phyloP scores from a whole-genome alignment of 2,888 invertebrate genomes.

The Xestia xanthographa region DNA sequence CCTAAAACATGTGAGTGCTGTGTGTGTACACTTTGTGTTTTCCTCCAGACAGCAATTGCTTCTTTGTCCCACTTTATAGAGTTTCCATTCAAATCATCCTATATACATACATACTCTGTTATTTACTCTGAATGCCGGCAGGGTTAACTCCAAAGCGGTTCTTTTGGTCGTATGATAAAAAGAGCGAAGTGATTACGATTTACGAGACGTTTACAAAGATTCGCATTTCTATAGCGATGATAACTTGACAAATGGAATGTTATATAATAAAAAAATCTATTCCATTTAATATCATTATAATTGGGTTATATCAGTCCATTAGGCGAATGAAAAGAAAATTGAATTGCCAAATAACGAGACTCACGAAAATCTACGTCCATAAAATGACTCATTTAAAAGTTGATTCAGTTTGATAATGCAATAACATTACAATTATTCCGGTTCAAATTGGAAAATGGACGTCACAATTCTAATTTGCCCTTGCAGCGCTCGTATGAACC shows the following conservation, averaged over 20 bases:
- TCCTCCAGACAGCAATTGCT: conserved; percentile 42
- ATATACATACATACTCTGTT: conserved; percentile 42
- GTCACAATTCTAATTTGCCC: conserved; percentile 53
- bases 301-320: conserved; percentile 77
- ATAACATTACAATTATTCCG: conserved; percentile 52
- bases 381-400: conserved; percentile 26
- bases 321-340: conserved; percentile 74
- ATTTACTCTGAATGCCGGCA: conserved; percentile 42
- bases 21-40: conserved; percentile 43
- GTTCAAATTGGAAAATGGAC: conserved; percentile 38
- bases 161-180: conserved; percentile 30
- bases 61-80: conserved; percentile 52
- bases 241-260: conserved; percentile 66
- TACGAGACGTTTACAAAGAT: conserved; percentile 38
- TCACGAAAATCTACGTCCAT: conserved; percentile 44
- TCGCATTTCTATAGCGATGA: conserved; percentile 65
- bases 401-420: conserved; percentile 45
- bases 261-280: conserved; percentile 63
- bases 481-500: conserved; percentile 39
- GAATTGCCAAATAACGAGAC: conserved; percentile 73
- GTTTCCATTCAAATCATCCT: conserved; percentile 51
- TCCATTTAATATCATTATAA: conserved; percentile 73
- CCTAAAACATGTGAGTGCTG: conserved; percentile 22
- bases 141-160: conserved; percentile 36
- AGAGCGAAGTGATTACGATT: conserved; percentile 39